Evolutionary conservation across 2,797 vertebrate genomes (phyloP), one percentile per base, ranked within the genome.

Genomic region (Muscicapa striata): DNA sequence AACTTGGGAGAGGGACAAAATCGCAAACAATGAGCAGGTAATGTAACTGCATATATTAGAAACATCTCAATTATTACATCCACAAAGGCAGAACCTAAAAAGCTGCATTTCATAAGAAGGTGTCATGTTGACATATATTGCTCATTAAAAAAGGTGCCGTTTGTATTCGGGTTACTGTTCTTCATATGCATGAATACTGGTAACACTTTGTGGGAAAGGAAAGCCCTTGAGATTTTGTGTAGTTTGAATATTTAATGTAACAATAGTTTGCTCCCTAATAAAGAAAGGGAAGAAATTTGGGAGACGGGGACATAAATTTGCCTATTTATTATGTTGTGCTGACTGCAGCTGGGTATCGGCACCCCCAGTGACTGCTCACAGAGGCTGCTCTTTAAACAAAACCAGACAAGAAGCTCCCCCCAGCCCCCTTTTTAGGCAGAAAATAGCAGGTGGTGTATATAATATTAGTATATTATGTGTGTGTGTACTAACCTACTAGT

Each of bases 21-120:
- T 89, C 16, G 5, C 89, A 89, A 95, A 96, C 94, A 97, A 96
- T 93, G 78, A 95, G 86, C 90, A 94, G 87, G 94, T 94, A 93
- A 93, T 92, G 84, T 89, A 93, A 92, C 92, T 88, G 96, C 91
- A 96, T 97, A 96, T 77, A 96, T 96, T 96, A 97, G 95, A 96
- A 97, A 96, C 92, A 96, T 97, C 93, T 97, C 96, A 97, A 97
- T 97, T 97, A 96, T 94, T 97, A 95, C 87, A 94, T 96, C 96
- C 87, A 95, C 93, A 96, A 97, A 96, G 86, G 96, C 95, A 96
- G 90, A 96, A 96, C 92, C 95, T 96, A 95, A 95, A 96, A 96
- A 96, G 95, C 93, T 74, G 95, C 92, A 96, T 96, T 95, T 95
- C 96, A 95, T 95, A 97, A 96, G 91, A 94, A 96, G 94, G 93